A percentile compares a stretch with the other conserved stretches of the same genome.
Conservation (phyloP, 2,888 invertebrate genomes). For the Acrobasis suavella region DNA sequence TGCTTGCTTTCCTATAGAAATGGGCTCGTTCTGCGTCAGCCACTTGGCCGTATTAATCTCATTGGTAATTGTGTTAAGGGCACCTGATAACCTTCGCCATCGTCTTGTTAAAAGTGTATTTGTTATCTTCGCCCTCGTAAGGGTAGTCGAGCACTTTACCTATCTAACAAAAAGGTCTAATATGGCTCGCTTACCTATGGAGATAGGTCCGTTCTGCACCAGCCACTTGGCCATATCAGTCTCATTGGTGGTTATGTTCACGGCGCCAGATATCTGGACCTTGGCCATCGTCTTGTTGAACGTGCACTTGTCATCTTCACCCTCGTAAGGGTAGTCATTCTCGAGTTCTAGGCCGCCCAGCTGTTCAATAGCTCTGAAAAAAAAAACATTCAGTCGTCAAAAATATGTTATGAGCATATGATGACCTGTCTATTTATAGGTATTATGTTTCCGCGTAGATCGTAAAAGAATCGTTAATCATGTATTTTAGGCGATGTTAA, state of each 20-base stretch:
- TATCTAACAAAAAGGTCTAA: too few relatives aligned
- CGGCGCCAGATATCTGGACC: constrained; percentile 88
- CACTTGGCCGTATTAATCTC: constrained; percentile 96
- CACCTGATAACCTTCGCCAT: constrained; percentile 87
- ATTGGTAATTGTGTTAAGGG: constrained; percentile 92
- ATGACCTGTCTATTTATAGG: too few relatives aligned
- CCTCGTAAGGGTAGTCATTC: constrained; percentile 95
- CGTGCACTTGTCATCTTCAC: constrained; percentile 88
- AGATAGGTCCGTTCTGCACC: constrained; percentile 93
- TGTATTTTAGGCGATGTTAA: too few relatives aligned
- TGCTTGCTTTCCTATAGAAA: constrained; percentile 88
- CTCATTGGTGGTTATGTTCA: constrained; percentile 94
- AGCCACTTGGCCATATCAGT: constrained; percentile 96
- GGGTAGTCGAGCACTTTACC: constrained; percentile 86
- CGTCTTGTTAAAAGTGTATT: constrained; percentile 87
- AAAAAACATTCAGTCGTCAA: background rate
- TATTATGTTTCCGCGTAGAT: too few relatives aligned
- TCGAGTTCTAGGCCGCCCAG: constrained; percentile 96
- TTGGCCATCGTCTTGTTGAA: constrained; percentile 85
- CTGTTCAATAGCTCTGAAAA: constrained; percentile 88
- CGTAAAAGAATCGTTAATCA: too few relatives aligned
- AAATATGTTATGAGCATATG: too few relatives aligned
- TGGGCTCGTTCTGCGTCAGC: constrained; percentile 94
- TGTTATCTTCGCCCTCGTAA: constrained; percentile 91
- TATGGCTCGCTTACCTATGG: constrained; percentile 85